Conservation (phyloP, 2,113 vertebrate species). For the Chionomys nivalis region DNA sequence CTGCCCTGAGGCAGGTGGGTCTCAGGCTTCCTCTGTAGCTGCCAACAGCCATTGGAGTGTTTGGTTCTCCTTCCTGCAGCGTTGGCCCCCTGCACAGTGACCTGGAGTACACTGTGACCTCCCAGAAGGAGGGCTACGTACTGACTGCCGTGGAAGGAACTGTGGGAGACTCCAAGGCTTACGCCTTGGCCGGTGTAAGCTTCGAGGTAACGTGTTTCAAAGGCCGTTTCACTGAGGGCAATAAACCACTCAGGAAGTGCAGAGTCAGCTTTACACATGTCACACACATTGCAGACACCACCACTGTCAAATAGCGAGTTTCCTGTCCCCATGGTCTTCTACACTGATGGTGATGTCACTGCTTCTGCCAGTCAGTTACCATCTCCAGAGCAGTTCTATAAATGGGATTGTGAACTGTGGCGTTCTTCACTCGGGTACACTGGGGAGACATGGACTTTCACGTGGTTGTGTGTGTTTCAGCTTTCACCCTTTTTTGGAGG, state of each 20-base stretch:
- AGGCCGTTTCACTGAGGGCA: neutral
- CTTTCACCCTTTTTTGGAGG: neutral
- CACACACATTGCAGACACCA: no score
- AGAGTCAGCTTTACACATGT: neutral
- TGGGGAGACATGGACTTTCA: neutral
- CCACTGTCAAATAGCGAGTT: neutral
- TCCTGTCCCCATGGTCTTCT: neutral
- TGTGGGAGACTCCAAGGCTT: slow-evolving; percentile 96
- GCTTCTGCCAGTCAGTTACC: neutral
- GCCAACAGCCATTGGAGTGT: accelerated
- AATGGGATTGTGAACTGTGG: neutral
- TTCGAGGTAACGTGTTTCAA: slow-evolving; percentile 91
- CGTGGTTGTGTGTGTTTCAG: neutral
- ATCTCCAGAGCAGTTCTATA: neutral
- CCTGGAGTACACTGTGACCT: slow-evolving; percentile 92
- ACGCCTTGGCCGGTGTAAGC: slow-evolving; percentile 96
- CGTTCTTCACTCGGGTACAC: neutral
- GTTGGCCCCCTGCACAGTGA: slow-evolving; percentile 97
- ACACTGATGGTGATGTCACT: neutral
- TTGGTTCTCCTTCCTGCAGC: slow-evolving; percentile 80
- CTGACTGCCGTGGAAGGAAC: slow-evolving; percentile 93
- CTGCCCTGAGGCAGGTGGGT: neutral
- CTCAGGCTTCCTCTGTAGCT: neutral
- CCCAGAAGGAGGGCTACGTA: slow-evolving; percentile 96
- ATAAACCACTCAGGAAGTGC: neutral